Evolutionary conservation across 2,113 vertebrate species (phyloP), one percentile per base, ranked within the genome.

Genomic region (Cyprinus carpio): DNA sequence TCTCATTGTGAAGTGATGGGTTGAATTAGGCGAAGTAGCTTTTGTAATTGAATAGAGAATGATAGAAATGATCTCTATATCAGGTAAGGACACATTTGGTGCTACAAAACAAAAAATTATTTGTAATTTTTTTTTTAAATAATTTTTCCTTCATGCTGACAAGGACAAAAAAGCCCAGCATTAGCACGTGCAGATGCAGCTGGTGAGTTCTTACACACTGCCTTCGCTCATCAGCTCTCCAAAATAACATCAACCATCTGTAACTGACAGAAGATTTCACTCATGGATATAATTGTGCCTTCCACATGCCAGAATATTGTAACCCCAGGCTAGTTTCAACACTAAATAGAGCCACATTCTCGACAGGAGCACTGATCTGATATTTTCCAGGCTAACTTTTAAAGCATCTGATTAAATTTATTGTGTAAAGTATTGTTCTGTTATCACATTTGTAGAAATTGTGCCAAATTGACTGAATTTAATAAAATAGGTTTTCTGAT

Each of bases 91-190:
- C 7, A 64, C 3, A 10, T 7, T 29, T 64, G 13, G 10, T 81
- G 58, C 1, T 72, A n/a, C 23, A 62, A 71, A 78, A 18, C 49
- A 10, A 13, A 31, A 9, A 85, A 15, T 85, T 60, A 85, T 86
- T 75, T 84, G 87, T 2, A 12, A n/a, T 40, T 27, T 25, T 43
- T 27, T 25, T 43, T 40, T 89, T 92, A 1, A 67, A 67, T 18
- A 69, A 34, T 90, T 90, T 3, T 91, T 89, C 95, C 90, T 89
- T 72, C 91, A 94, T 95, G 94, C 95, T 94, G 92, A 95, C 80
- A 81, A 98, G 97, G 96, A 94, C 94, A 95, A 94, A 97, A 97
- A 95, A 98, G 96, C 90, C 96, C 96, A 23, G 96, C 96, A 87
- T 93, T 96, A 72, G 89, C 95, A 92, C 95, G 95, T 79, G 94